Conservation (phyloP, 2,888 invertebrate species). For the Callinectes sapidus region DNA sequence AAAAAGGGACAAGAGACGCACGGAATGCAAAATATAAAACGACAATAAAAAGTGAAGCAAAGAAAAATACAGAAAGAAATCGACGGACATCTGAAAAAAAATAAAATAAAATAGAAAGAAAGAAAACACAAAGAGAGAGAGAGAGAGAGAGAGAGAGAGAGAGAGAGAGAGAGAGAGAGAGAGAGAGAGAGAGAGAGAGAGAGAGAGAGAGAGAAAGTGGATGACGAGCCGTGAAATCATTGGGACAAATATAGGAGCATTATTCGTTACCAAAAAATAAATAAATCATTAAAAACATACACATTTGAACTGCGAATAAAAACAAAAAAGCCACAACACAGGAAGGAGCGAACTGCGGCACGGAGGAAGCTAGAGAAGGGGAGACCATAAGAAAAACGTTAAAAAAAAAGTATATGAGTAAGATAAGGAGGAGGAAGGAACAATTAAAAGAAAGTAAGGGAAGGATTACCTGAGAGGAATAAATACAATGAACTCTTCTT, state of each 20-base stretch:
- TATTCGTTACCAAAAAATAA: neutral
- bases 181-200: constrained; percentile 47
- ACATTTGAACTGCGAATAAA: too few relatives aligned
- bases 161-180: constrained; percentile 52
- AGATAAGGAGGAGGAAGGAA: too few relatives aligned
- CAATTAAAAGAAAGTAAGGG: too few relatives aligned
- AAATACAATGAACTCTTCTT: too few relatives aligned
- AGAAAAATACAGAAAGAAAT: constrained; percentile 22
- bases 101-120: neutral
- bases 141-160: constrained; percentile 22
- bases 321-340: neutral
- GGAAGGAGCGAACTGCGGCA: neutral
- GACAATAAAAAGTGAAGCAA: neutral
- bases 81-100: neutral
- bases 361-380: neutral
- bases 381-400: neutral
- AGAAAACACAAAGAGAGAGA: neutral
- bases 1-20: neutral
- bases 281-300: neutral
- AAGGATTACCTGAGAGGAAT: too few relatives aligned
- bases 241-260: too few relatives aligned
- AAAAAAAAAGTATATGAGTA: too few relatives aligned
- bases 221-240: too few relatives aligned
- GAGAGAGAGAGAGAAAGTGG: constrained; percentile 42
- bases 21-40: constrained; percentile 8